Evolutionary conservation across 2,113 vertebrate species (phyloP).

Genomic region (Cromileptes altivelis): DNA sequence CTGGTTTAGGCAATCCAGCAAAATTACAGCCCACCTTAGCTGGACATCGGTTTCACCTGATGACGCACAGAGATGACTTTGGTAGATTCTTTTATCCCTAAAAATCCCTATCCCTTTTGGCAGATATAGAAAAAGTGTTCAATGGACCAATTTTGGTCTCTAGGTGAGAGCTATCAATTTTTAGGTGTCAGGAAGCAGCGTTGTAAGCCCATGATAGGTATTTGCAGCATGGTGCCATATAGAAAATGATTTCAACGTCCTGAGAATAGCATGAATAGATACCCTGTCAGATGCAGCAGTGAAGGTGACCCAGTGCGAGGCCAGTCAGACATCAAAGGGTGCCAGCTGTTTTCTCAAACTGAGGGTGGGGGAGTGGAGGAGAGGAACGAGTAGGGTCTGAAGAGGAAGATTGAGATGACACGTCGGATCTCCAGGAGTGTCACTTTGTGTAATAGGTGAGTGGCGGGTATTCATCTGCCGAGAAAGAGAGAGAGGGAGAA

Average conservation of each 20-base stretch:
- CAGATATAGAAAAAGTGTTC: neutral
- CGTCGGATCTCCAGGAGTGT: constrained; percentile 81
- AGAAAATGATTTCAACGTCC: constrained; percentile 64
- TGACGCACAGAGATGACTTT: neutral
- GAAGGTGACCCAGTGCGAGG: constrained; percentile 87
- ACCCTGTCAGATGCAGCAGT: constrained; percentile 83
- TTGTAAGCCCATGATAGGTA: constrained; percentile 33
- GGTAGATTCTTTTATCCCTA: neutral
- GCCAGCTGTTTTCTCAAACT: constrained; percentile 89
- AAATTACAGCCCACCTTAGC: neutral
- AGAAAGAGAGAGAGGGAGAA: constrained; percentile 59
- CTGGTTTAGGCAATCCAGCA: neutral
- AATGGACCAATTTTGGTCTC: constrained; percentile 15
- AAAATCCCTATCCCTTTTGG: neutral
- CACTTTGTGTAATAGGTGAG: constrained; percentile 90
- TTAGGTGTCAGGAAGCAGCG: constrained; percentile 41
- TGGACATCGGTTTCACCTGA: neutral
- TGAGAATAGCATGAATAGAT: constrained; percentile 67
- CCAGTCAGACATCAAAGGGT: constrained; percentile 91
- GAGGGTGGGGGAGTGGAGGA: constrained; percentile 78
- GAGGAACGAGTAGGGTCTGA: constrained; percentile 79
- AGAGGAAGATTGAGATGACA: constrained; percentile 82
- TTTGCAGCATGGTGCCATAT: constrained; percentile 69
- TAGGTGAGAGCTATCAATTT: constrained; percentile 29
- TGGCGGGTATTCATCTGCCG: constrained; percentile 81